Evolutionary conservation across 2,888 invertebrate species (phyloP).

Genomic region (Smittia aterrima): DNA sequence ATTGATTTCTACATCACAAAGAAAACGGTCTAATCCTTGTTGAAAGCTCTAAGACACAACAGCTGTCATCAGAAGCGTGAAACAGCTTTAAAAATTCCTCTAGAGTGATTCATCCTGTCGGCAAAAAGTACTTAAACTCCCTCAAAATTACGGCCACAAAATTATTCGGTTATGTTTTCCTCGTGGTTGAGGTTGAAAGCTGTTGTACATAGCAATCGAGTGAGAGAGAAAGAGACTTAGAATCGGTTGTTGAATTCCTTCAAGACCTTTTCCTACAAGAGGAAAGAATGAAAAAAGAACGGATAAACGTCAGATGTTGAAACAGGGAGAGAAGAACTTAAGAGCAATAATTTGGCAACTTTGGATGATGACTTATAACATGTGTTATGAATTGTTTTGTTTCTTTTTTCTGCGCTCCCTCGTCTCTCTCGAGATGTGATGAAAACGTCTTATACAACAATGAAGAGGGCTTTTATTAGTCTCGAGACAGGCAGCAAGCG

Average conservation of each 20-base stretch:
- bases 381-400: slow-evolving; percentile 36
- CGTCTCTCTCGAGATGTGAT: not conserved
- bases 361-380: slow-evolving; percentile 41
- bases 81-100: not conserved
- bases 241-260: slow-evolving; percentile 37
- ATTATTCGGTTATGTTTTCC: slow-evolving; percentile 28
- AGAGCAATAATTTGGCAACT: slow-evolving; percentile 40
- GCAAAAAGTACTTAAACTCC: slow-evolving; percentile 31
- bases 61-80: slow-evolving; percentile 18
- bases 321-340: slow-evolving; percentile 26
- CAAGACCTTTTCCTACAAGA: slow-evolving; percentile 3
- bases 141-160: slow-evolving; percentile 37
- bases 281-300: slow-evolving; percentile 27
- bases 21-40: not conserved
- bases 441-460: not conserved
- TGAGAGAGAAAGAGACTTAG: slow-evolving; percentile 1
- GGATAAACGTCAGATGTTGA: slow-evolving; percentile 41
- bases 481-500: not conserved
- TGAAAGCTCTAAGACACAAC: slow-evolving; percentile 1
- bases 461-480: slow-evolving; percentile 15
- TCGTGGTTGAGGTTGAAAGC: slow-evolving; percentile 2
- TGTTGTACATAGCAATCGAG: slow-evolving; percentile 6
- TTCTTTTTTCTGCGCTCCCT: not conserved
- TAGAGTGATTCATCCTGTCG: slow-evolving; percentile 10
- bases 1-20: not conserved